Conservation (phyloP, 2,888 invertebrate genomes). For the Sepiola atlantica region DNA sequence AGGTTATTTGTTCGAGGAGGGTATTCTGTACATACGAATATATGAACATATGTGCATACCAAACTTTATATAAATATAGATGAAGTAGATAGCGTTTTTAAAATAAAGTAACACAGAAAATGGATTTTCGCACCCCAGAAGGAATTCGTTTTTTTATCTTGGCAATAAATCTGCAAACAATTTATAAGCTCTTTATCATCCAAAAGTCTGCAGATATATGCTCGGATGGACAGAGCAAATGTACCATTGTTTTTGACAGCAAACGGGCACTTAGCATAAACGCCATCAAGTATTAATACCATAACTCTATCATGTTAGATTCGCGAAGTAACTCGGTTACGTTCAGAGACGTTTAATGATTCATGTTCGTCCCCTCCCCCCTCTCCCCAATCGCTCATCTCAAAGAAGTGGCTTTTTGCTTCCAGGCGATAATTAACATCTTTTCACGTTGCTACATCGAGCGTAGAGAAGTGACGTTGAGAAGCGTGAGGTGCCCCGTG, state of each 20-base stretch:
- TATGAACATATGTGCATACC: too few relatives aligned
- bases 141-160: too few relatives aligned
- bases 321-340: not conserved
- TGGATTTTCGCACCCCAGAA: too few relatives aligned
- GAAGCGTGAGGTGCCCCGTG: not conserved
- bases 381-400: not conserved
- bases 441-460: not conserved
- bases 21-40: too few relatives aligned
- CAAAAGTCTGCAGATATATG: not conserved
- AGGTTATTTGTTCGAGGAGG: too few relatives aligned
- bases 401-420: conserved; percentile 1
- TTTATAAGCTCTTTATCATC: not conserved
- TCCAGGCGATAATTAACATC: not conserved
- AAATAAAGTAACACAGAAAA: too few relatives aligned
- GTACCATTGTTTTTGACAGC: not conserved
- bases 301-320: not conserved
- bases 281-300: not conserved
- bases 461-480: not conserved
- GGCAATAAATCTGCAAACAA: not conserved
- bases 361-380: not conserved
- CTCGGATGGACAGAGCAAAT: not conserved
- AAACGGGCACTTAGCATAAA: not conserved
- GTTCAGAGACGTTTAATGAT: conserved; percentile 19
- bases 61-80: too few relatives aligned
- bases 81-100: too few relatives aligned